phyloP scores from a whole-genome alignment of 1,140 invertebrate species.

The Ooceraea biroi region DNA sequence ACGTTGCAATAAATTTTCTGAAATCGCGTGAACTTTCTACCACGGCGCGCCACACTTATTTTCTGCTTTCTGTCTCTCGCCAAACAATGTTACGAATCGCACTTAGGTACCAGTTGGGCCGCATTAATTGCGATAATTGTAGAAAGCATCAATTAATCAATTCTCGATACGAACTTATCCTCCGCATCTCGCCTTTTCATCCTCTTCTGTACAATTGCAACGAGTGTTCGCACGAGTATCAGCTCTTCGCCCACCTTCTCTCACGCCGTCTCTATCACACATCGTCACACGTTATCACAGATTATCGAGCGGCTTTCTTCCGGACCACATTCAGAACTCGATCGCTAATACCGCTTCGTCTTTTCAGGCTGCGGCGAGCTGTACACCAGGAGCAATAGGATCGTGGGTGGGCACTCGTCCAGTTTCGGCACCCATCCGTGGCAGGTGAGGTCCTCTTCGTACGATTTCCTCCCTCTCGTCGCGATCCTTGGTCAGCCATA shows the following conservation, averaged over 20 bases:
- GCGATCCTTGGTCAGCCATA: background rate
- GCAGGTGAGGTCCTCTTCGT: slow-evolving; percentile 88
- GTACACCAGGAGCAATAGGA: slow-evolving; percentile 94
- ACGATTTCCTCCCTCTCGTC: slow-evolving; percentile 28
- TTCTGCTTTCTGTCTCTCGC: slow-evolving; percentile 57
- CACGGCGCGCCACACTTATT: background rate
- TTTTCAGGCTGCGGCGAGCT: slow-evolving; percentile 93
- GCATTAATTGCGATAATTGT: slow-evolving; percentile 34
- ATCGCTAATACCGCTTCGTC: slow-evolving; percentile 77
- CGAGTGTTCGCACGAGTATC: slow-evolving; percentile 10
- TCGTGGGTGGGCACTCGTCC: slow-evolving; percentile 96
- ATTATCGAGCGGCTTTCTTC: too few relatives aligned
- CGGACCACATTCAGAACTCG: background rate
- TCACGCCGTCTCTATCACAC: background rate
- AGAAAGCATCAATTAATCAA: slow-evolving; percentile 38
- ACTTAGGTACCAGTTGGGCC: background rate
- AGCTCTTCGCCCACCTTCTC: background rate
- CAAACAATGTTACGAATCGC: slow-evolving; percentile 12
- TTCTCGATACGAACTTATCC: slow-evolving; percentile 18
- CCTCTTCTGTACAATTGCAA: slow-evolving; percentile 12
- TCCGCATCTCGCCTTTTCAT: background rate
- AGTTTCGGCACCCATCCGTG: slow-evolving; percentile 97
- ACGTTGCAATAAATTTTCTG: background rate
- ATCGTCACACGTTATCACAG: background rate
- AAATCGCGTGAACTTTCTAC: slow-evolving; percentile 39